A percentile compares a stretch with the other conserved stretches of the same genome.
Evolutionary conservation across 2,888 invertebrate genomes (phyloP).

Genomic region (Frankliniella fusca): DNA sequence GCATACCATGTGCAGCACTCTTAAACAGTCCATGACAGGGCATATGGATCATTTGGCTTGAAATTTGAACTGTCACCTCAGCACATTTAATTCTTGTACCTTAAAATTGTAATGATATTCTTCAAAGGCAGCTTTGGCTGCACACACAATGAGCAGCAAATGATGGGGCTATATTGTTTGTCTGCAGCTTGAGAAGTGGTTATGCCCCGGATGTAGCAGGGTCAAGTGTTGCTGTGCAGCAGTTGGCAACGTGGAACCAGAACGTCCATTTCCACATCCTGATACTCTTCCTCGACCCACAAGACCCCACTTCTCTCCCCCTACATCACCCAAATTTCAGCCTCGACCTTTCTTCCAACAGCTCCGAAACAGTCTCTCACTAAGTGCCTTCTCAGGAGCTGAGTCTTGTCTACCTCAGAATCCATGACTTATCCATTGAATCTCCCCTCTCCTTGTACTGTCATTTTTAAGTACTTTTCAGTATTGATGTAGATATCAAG

Average conservation of each 20-base stretch:
- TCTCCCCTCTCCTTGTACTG: neutral
- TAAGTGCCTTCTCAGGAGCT: conserved; percentile 7
- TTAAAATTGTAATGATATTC: neutral
- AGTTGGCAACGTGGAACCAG: conserved; percentile 38
- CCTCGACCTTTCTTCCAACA: conserved; percentile 8
- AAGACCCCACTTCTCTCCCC: conserved; percentile 1
- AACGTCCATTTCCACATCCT: conserved; percentile 5
- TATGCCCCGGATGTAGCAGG: conserved; percentile 66
- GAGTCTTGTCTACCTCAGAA: conserved; percentile 14
- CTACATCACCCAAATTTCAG: conserved; percentile 13
- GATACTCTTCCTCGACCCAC: conserved; percentile 10
- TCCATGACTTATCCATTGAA: neutral
- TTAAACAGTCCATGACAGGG: too few species aligned
- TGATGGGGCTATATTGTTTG: conserved; percentile 28
- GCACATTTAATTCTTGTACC: neutral
- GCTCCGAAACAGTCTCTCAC: conserved; percentile 18
- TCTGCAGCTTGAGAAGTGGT: conserved; percentile 64
- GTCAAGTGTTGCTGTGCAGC: conserved; percentile 60
- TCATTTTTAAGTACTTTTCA: neutral
- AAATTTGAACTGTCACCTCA: neutral
- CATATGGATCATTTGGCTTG: neutral
- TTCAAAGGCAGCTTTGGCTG: neutral
- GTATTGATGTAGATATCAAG: too few species aligned
- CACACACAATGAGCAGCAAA: conserved; percentile 9
- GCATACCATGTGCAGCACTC: conserved; percentile 29